Evolutionary conservation across 2,113 vertebrate genomes (phyloP).

Genomic region (Emydocephalus ijimae): DNA sequence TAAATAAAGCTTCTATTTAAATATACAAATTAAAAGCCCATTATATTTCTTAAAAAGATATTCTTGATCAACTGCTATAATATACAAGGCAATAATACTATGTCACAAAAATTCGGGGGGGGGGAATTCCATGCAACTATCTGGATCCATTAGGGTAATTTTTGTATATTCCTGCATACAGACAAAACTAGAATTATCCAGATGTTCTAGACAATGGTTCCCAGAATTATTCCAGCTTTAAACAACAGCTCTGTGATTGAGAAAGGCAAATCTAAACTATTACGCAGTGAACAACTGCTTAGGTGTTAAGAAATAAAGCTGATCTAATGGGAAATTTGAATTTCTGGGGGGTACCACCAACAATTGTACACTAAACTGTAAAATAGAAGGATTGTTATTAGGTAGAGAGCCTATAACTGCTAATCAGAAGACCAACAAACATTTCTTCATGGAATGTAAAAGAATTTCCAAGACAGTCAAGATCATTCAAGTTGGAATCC

Average conservation of each 20-base stretch:
- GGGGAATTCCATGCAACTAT: background rate
- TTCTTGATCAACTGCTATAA: constrained; percentile 36
- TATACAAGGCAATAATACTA: constrained; percentile 53
- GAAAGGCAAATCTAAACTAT: background rate
- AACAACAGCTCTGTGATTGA: background rate
- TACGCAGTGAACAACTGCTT: background rate
- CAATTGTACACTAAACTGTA: background rate
- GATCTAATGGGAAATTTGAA: background rate
- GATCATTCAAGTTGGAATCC: background rate
- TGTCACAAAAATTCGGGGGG: background rate
- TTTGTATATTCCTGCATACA: background rate
- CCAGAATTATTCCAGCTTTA: background rate
- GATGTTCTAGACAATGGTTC: background rate
- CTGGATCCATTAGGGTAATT: background rate
- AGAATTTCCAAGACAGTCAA: background rate
- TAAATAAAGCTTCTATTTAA: constrained; percentile 1
- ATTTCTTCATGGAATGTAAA: constrained; percentile 21
- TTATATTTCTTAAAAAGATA: background rate
- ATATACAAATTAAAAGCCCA: background rate
- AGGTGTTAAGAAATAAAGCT: background rate
- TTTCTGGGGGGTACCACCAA: background rate
- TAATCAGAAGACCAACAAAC: constrained; percentile 24
- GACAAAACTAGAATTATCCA: background rate
- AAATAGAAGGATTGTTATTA: background rate
- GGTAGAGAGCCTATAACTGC: background rate